Evolutionary conservation across 2,797 vertebrate species (phyloP), one percentile per base, ranked within the genome.

Genomic region (Protosalanx chinensis): DNA sequence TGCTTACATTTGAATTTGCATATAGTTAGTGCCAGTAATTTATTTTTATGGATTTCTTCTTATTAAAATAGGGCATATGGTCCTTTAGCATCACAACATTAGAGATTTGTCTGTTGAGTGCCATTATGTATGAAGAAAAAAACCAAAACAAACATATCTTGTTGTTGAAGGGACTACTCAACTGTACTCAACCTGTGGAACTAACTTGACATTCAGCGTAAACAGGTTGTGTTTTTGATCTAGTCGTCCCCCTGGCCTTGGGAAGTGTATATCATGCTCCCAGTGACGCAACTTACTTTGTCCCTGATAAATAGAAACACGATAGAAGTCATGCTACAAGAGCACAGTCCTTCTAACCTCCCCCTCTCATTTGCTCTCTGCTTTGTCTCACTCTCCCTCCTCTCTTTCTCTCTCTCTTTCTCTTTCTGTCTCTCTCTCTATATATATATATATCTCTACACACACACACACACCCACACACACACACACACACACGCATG

Each of bases 1-100:
- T 97, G 95, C 96, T 98, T 97, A 96, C 95, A 96, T 96, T 96
- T 94, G 94, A 96, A 97, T 98, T 96, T 96, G 95, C 95, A 97
- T 97, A 97, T 95, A 93, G 94, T 97, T 98, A 96, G 94, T 86
- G 91, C 89, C 90, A 95, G 93, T 95, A 93, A 96, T 98, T 98
- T 97, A 96, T 96, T 97, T 97, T 95, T 95, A 96, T 96, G 94
- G 95, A 95, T 94, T 94, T 90, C 91, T 95, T 95, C 93, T 94
- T 94, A 94, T 93, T 94, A 93, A 96, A 96, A 95, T 88, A 88
- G 91, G 91, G 91, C 93, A 92, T 91, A 90, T 88, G 92, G 94
- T 89, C 89, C 90, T 92, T 91, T 86, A 93, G 92, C 91, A 88
- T 90, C 83, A 90, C 91, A 93, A 93, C 84, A 92, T 92, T 86